Percentiles rank a stretch among this genome's conserved stretches.
Conservation (phyloP, 92 coral and sea anemone genomes). For the Epizoanthus scotinus region DNA sequence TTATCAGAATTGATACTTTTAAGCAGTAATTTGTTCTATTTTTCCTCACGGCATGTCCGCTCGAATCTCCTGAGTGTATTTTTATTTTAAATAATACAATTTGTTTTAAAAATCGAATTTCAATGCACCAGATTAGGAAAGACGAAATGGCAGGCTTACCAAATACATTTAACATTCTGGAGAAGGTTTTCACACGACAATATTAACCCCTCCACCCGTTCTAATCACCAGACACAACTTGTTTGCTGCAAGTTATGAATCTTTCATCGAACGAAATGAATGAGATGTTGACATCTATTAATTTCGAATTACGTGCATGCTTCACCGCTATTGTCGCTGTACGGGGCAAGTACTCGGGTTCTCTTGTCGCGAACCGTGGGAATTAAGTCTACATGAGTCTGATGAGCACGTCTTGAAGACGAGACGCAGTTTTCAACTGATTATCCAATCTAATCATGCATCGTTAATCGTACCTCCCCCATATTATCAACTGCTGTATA, state of each 20-base stretch:
- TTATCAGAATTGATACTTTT: too few relatives aligned
- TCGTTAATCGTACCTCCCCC: background rate
- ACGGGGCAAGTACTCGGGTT: background rate
- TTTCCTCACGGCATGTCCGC: too few relatives aligned
- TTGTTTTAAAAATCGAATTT: too few relatives aligned
- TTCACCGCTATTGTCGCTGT: background rate
- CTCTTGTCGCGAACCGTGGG: constrained; percentile 4
- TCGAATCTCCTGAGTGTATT: too few relatives aligned
- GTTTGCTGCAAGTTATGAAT: constrained; percentile 14
- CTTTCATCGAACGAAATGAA: constrained; percentile 23
- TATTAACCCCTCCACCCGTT: background rate
- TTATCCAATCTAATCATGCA: background rate
- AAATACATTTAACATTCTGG: too few relatives aligned
- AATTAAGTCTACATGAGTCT: background rate
- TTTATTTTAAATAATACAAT: too few relatives aligned
- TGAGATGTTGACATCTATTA: background rate
- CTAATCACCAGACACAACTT: constrained; percentile 5
- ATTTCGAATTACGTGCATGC: constrained; percentile 11
- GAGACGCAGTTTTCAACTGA: too few relatives aligned
- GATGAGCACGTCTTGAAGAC: background rate
- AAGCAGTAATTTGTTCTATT: too few relatives aligned
- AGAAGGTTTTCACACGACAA: too few relatives aligned
- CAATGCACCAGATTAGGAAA: too few relatives aligned
- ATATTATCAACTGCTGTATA: background rate
- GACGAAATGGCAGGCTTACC: too few relatives aligned